phyloP scores from a whole-genome alignment of 2,888 invertebrate genomes.

The Melipona bicolor region DNA sequence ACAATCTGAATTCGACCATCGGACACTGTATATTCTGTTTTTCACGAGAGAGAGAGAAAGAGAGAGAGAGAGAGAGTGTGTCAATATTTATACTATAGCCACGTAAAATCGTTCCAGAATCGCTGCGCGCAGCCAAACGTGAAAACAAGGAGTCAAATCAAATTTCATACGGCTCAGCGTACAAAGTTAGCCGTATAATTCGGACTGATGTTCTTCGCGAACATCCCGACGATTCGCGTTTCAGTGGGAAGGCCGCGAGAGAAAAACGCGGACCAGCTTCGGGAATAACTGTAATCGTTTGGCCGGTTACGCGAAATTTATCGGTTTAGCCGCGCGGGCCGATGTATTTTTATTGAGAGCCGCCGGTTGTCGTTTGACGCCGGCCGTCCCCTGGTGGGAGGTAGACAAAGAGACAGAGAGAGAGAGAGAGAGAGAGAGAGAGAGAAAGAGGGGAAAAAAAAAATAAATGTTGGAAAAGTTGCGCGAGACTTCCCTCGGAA shows the following conservation, averaged over 20 bases:
- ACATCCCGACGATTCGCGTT: slow-evolving; percentile 10
- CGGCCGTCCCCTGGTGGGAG: background rate
- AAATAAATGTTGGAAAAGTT: slow-evolving; percentile 27
- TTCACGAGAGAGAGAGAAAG: too few species aligned
- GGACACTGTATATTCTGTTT: too few species aligned
- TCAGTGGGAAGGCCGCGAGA: background rate
- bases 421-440: background rate
- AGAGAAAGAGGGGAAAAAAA: background rate
- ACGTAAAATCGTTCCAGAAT: background rate
- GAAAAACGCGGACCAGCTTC: slow-evolving; percentile 9
- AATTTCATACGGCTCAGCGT: background rate
- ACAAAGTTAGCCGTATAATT: background rate
- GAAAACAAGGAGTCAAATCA: background rate
- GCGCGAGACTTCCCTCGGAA: slow-evolving; percentile 17
- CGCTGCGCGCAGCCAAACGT: too few species aligned
- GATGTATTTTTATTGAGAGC: slow-evolving; percentile 47
- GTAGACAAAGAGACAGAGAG: too few species aligned
- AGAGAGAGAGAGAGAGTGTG: too few species aligned
- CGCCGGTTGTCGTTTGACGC: slow-evolving; percentile 45
- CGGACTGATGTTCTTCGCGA: slow-evolving; percentile 4
- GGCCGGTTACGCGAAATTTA: slow-evolving; percentile 10
- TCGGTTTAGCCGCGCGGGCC: background rate
- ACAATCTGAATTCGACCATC: too few species aligned
- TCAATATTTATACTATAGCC: background rate
- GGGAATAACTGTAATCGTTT: slow-evolving; percentile 23